phyloP scores from a whole-genome alignment of 2,113 vertebrate genomes.

The Leptodactylus fuscus region DNA sequence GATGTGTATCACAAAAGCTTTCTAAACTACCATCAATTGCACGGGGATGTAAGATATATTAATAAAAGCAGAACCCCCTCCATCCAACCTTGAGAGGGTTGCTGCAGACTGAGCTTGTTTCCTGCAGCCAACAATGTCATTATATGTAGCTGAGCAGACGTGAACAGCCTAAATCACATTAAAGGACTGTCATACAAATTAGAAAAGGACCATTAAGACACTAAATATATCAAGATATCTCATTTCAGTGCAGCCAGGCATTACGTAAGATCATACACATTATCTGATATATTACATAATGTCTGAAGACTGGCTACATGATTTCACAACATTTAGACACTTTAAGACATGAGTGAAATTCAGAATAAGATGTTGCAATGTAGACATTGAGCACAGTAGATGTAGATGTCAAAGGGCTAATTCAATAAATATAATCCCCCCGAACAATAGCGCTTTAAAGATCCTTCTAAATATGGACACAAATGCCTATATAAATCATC shows the following conservation, averaged over 20 bases:
- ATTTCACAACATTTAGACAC: slow-evolving; percentile 35
- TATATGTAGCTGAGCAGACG: slow-evolving; percentile 33
- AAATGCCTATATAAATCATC: not conserved
- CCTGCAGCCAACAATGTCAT: slow-evolving; percentile 30
- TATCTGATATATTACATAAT: slow-evolving; percentile 55
- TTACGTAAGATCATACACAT: slow-evolving; percentile 48
- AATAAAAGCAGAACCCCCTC: not conserved
- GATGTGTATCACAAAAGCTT: not conserved
- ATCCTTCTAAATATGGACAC: not conserved
- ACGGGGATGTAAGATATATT: not conserved
- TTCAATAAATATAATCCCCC: not conserved
- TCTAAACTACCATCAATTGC: not conserved
- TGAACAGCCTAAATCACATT: slow-evolving; percentile 46
- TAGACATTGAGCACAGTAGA: not conserved
- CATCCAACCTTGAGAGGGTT: slow-evolving; percentile 4
- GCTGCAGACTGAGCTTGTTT: slow-evolving; percentile 39
- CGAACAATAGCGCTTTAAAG: not conserved
- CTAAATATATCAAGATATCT: slow-evolving; percentile 39
- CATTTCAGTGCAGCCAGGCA: slow-evolving; percentile 30
- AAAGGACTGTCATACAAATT: slow-evolving; percentile 35
- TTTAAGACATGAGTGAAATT: slow-evolving; percentile 12
- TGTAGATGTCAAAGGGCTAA: slow-evolving; percentile 8
- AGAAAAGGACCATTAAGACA: slow-evolving; percentile 57
- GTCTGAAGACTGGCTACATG: slow-evolving; percentile 50
- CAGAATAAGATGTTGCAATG: not conserved